Evolutionary conservation across 2,113 vertebrate genomes (phyloP), one percentile per base, ranked within the genome.

Genomic region (Porphyrio hochstetteri): DNA sequence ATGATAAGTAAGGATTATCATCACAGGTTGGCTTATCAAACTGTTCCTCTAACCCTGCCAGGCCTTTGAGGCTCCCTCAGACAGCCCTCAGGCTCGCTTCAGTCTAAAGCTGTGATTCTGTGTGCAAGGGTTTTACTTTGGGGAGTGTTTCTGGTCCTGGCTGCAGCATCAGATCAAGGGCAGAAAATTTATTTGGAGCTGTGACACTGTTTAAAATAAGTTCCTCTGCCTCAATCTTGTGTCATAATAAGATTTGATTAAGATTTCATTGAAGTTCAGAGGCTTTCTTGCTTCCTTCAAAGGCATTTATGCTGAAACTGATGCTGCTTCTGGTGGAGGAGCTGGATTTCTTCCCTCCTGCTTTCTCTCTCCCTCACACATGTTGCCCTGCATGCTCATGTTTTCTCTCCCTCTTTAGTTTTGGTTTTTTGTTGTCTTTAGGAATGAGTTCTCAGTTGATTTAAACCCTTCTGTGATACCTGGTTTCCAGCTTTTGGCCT

Each of bases 401-500:
- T 21, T 90, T 40, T 9, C 44, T 21, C 1, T 25, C 35, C 33
- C 28, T 48, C 20, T 59, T 67, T n/a, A 9, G 4, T 60, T 71
- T 67, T 63, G n/a, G 21, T 42, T 36, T 50, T 57, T 55, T 9
- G 1, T 11, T 71, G 14, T 3, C 23, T 79, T 87, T 72, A 13
- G 64, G 52, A 57, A 36, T 24, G 75, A 52, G 23, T 70, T 76
- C 16, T 53, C 24, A 44, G 35, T 20, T 42, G 44, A 27, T 24
- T 63, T 44, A 68, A 48, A 35, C 0, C 2, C 44, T 28, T 55
- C 57, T 92, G 35, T 85, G 60, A 1, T 79, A 5, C 60, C 44
- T 70, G 33, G 5, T 40, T 86, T 79, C n/a, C 95, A 99, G 99
- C 98, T 99, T 81, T 82, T 99, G 96, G 99, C 98, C 8, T 99